phyloP scores from a whole-genome alignment of 2,888 invertebrate genomes.

The Ennomos erosarius region DNA sequence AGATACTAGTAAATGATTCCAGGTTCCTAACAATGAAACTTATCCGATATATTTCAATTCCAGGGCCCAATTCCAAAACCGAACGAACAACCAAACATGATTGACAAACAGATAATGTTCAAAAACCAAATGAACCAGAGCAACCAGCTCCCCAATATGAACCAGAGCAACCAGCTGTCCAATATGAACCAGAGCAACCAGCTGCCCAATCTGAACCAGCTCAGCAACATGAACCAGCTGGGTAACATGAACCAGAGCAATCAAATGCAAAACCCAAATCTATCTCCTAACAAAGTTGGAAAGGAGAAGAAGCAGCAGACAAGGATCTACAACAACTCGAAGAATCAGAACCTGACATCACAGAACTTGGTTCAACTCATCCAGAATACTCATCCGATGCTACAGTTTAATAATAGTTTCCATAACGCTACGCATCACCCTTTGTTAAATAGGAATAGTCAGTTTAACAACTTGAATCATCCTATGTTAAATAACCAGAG shows the following conservation, averaged over 20 bases:
- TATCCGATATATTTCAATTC: constrained; percentile 2
- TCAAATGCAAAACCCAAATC: constrained; percentile 43
- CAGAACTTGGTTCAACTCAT: constrained; percentile 76
- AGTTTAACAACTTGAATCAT: constrained; percentile 57
- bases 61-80: constrained; percentile 69
- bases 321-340: constrained; percentile 63
- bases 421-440: constrained; percentile 79
- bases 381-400: constrained; percentile 78
- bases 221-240: constrained; percentile 41
- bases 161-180: constrained; percentile 35
- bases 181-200: constrained; percentile 47
- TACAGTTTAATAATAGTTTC: constrained; percentile 69
- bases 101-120: constrained; percentile 44
- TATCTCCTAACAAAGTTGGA: constrained; percentile 52
- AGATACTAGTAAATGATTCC: too few species aligned
- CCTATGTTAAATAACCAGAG: constrained; percentile 57
- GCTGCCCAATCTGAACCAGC: constrained; percentile 32
- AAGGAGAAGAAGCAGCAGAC: constrained; percentile 65
- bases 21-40: neutral
- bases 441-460: constrained; percentile 62
- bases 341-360: constrained; percentile 57
- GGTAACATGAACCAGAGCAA: constrained; percentile 43
- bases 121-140: constrained; percentile 46
- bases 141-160: constrained; percentile 50
- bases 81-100: constrained; percentile 49